phyloP scores from a whole-genome alignment of 2,888 invertebrate genomes.

The Oscheius sp. region DNA sequence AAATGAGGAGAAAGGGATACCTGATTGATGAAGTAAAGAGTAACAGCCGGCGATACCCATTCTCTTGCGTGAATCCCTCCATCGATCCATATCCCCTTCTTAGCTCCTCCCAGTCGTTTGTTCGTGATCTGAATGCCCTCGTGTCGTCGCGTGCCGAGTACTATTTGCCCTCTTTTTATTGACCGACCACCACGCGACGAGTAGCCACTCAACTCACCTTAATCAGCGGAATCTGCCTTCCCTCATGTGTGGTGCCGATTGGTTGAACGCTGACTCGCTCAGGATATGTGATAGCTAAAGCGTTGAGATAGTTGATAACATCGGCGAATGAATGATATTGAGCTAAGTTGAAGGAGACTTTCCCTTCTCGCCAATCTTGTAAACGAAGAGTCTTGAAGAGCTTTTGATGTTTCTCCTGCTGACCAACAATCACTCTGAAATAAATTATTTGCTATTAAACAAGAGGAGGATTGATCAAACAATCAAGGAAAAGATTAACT shows the following conservation, averaged over 20 bases:
- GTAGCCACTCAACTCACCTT: slow-evolving; percentile 50
- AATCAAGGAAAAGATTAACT: background rate
- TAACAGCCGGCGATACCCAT: slow-evolving; percentile 67
- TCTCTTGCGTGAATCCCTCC: slow-evolving; percentile 58
- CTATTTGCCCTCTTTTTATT: slow-evolving; percentile 19
- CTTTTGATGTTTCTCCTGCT: slow-evolving; percentile 49
- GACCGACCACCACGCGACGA: slow-evolving; percentile 2
- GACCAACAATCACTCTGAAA: slow-evolving; percentile 63
- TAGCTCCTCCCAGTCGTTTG: slow-evolving; percentile 48
- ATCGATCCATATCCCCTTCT: slow-evolving; percentile 60
- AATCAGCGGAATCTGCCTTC: slow-evolving; percentile 68
- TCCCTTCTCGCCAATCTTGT: slow-evolving; percentile 54
- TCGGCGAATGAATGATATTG: slow-evolving; percentile 68
- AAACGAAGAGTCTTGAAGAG: slow-evolving; percentile 46
- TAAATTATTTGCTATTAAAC: background rate
- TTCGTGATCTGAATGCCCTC: slow-evolving; percentile 51
- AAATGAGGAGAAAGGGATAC: slow-evolving; percentile 24
- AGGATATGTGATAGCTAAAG: slow-evolving; percentile 67
- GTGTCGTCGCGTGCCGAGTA: slow-evolving; percentile 6
- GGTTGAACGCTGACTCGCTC: slow-evolving; percentile 67
- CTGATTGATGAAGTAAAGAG: slow-evolving; percentile 67
- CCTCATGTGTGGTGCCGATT: slow-evolving; percentile 70
- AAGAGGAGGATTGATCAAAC: background rate
- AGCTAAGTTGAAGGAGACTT: slow-evolving; percentile 62
- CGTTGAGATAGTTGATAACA: slow-evolving; percentile 68